These are phyloP conservation scores for Paracentrotus lividus DNA, from an alignment of 53 echinoderm and acorn worm species.

Conservation along the genomic window DNA sequence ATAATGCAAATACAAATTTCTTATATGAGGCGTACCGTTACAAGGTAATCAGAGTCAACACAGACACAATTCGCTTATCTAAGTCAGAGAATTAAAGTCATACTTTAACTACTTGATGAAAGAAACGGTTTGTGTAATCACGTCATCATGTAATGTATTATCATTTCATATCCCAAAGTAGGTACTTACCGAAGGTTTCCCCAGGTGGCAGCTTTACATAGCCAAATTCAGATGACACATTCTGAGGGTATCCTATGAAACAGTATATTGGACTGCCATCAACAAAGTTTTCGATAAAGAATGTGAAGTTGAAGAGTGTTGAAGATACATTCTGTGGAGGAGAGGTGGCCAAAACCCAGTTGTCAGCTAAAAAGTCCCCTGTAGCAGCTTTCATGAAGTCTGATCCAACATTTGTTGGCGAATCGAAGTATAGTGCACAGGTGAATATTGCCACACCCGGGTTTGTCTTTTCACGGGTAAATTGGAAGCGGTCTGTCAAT, in stretches of 20 bases:
- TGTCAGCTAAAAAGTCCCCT: neutral
- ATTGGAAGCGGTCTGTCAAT: conserved; percentile 1
- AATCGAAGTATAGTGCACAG: neutral
- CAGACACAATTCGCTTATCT: too few relatives aligned
- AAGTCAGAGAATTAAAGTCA: too few relatives aligned
- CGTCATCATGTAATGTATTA: too few relatives aligned
- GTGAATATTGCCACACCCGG: conserved; percentile 1
- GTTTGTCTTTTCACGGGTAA: neutral
- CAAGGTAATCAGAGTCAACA: too few relatives aligned
- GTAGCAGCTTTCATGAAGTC: neutral
- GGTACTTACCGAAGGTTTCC: neutral
- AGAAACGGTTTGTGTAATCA: too few relatives aligned
- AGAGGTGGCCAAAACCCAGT: neutral
- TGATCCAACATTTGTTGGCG: neutral
- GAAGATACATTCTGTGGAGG: neutral
- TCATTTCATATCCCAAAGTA: too few relatives aligned
- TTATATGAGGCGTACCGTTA: too few relatives aligned
- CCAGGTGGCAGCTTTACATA: neutral
- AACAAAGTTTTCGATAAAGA: neutral
- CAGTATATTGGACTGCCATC: conserved; percentile 6
- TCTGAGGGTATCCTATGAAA: conserved; percentile 8
- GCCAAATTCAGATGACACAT: neutral
- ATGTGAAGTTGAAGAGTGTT: neutral
- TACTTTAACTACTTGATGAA: too few relatives aligned
- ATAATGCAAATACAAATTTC: too few relatives aligned